Conservation (phyloP, 2,888 invertebrate genomes). For the Melolontha melolontha region DNA sequence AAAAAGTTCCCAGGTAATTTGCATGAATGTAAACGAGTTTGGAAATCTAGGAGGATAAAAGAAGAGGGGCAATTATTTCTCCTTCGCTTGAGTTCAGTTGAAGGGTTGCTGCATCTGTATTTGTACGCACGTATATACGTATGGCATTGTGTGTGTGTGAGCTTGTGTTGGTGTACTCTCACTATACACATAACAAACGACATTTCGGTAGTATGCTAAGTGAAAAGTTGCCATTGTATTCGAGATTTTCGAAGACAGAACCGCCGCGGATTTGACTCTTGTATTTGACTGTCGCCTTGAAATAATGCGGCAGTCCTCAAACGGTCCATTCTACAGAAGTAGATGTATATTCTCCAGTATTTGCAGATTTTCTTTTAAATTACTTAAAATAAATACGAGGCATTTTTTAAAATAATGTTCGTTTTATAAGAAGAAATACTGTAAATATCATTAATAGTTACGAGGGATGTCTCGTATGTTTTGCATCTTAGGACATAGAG, state of each 20-base stretch:
- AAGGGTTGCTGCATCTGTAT: constrained; percentile 26
- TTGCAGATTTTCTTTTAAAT: background rate
- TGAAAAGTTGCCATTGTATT: constrained; percentile 65
- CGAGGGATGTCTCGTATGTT: too few species aligned
- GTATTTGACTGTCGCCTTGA: constrained; percentile 46
- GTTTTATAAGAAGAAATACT: too few species aligned
- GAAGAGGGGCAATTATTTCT: constrained; percentile 40
- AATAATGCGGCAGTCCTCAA: constrained; percentile 27
- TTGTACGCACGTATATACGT: background rate
- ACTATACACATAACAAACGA: constrained; percentile 46
- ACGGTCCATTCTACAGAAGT: constrained; percentile 5
- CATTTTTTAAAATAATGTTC: too few species aligned
- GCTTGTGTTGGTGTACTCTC: constrained; percentile 2
- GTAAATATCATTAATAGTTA: too few species aligned
- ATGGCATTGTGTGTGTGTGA: background rate
- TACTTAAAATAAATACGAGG: background rate
- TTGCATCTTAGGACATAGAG: too few species aligned
- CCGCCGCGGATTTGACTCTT: constrained; percentile 43
- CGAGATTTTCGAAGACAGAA: constrained; percentile 53
- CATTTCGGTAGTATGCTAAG: constrained; percentile 64
- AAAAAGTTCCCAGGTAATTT: constrained; percentile 44
- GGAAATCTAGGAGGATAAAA: constrained; percentile 40
- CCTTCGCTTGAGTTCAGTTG: constrained; percentile 5
- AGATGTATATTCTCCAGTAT: background rate
- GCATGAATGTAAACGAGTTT: constrained; percentile 45